A percentile compares a stretch with the other conserved stretches of the same genome.
Evolutionary conservation across 2,797 vertebrate genomes (phyloP).

Genomic region (Arrhamphus sclerolepis): DNA sequence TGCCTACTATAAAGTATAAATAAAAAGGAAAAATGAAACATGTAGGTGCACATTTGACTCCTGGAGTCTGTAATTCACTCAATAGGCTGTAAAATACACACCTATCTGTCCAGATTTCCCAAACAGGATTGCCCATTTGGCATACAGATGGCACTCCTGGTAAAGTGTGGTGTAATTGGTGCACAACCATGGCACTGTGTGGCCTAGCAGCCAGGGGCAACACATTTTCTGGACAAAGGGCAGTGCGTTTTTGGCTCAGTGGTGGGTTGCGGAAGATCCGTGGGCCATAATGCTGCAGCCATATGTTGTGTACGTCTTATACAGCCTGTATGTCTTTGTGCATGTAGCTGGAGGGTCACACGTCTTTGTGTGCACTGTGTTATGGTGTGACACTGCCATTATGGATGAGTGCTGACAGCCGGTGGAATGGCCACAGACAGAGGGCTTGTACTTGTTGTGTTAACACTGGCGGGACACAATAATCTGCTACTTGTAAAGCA

Average conservation of each 20-base stretch:
- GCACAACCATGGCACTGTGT: slow-evolving; percentile 77
- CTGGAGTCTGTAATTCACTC: slow-evolving; percentile 57
- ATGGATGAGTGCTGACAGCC: slow-evolving; percentile 86
- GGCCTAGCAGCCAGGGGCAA: slow-evolving; percentile 75
- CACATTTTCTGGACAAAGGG: slow-evolving; percentile 77
- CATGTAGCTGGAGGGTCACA: slow-evolving; percentile 74
- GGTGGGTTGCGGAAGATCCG: slow-evolving; percentile 56
- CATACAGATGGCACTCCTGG: slow-evolving; percentile 76
- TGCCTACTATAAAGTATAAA: slow-evolving; percentile 5
- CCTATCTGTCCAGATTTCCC: slow-evolving; percentile 67
- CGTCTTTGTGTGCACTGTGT: slow-evolving; percentile 78
- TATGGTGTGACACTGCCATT: slow-evolving; percentile 81
- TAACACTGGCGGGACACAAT: slow-evolving; percentile 87
- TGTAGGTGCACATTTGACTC: slow-evolving; percentile 18
- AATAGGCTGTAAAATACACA: slow-evolving; percentile 65
- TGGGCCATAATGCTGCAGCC: slow-evolving; percentile 74
- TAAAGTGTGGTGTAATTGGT: slow-evolving; percentile 77
- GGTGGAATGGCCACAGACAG: slow-evolving; percentile 84
- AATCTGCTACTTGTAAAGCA: slow-evolving; percentile 93
- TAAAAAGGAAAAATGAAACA: neutral
- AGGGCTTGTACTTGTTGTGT: slow-evolving; percentile 86
- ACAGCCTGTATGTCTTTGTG: slow-evolving; percentile 79
- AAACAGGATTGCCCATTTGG: slow-evolving; percentile 74
- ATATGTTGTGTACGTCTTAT: slow-evolving; percentile 77
- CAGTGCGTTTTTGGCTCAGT: slow-evolving; percentile 70